These are phyloP conservation scores for Struthio camelus DNA, from an alignment of 2,113 vertebrate species.

Conservation along the genomic window DNA sequence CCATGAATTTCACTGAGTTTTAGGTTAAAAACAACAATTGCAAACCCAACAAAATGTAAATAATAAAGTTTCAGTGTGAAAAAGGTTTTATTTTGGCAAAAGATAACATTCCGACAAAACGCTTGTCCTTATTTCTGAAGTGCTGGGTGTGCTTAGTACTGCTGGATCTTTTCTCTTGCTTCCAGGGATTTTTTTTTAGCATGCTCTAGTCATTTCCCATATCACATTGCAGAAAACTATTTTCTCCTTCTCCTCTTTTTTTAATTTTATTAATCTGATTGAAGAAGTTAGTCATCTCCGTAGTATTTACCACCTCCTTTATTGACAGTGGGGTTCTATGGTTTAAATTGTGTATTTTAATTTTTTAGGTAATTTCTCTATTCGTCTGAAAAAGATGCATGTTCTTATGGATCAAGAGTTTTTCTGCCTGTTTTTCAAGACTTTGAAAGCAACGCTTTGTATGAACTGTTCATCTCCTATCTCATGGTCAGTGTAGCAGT, in stretches of 20 bases:
- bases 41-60: not conserved
- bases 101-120: not conserved
- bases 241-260: not conserved
- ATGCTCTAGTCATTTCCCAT: not conserved
- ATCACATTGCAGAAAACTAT: not conserved
- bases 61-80: not conserved
- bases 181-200: not conserved
- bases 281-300: not conserved
- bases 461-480: not conserved
- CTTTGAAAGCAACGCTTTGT: not conserved
- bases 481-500: accelerated
- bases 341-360: not conserved
- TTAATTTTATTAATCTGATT: not conserved
- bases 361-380: not conserved
- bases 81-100: not conserved
- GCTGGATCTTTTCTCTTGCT: not conserved
- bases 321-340: not conserved
- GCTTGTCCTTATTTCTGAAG: not conserved
- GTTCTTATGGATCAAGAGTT: not conserved
- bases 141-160: not conserved
- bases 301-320: not conserved
- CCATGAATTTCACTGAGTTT: not conserved
- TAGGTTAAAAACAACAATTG: not conserved
- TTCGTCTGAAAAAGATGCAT: not conserved
- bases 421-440: not conserved